These are phyloP conservation scores for Brachystomella parvula DNA, from an alignment of 1,140 invertebrate genomes.

Conservation along the genomic window DNA sequence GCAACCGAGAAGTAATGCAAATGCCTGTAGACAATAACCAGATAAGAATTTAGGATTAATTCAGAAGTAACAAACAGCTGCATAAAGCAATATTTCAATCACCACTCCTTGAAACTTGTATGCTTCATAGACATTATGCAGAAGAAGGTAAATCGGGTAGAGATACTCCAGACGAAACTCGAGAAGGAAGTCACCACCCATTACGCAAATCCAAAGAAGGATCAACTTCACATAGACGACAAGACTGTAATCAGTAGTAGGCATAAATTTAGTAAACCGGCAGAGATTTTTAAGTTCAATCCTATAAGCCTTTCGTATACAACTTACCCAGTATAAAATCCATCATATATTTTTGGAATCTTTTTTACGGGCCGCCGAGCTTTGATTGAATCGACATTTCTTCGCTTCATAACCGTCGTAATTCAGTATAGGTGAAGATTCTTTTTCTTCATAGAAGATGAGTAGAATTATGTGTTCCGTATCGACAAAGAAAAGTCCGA, in stretches of 20 bases:
- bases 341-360: slow-evolving; percentile 36
- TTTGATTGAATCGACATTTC: slow-evolving; percentile 36
- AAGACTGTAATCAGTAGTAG: too few species aligned
- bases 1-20: slow-evolving; percentile 96
- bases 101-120: slow-evolving; percentile 98
- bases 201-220: slow-evolving; percentile 87
- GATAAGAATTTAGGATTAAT: background rate
- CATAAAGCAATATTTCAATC: slow-evolving; percentile 45
- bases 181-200: slow-evolving; percentile 92
- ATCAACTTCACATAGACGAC: slow-evolving; percentile 93
- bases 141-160: slow-evolving; percentile 95
- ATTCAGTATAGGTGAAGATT: background rate
- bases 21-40: slow-evolving; percentile 64
- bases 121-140: slow-evolving; percentile 93
- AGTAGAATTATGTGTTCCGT: too few species aligned
- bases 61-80: background rate
- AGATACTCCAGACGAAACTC: slow-evolving; percentile 99
- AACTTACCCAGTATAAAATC: slow-evolving; percentile 35
- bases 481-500: too few species aligned
- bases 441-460: slow-evolving; percentile 7
- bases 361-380: slow-evolving; percentile 36
- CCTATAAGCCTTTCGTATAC: too few species aligned
- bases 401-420: slow-evolving; percentile 32
- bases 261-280: too few species aligned
- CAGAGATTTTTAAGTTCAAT: too few species aligned